Base-by-base conservation (phyloP, 2,797 vertebrate species). In the Ctenopoma multispine region DNA sequence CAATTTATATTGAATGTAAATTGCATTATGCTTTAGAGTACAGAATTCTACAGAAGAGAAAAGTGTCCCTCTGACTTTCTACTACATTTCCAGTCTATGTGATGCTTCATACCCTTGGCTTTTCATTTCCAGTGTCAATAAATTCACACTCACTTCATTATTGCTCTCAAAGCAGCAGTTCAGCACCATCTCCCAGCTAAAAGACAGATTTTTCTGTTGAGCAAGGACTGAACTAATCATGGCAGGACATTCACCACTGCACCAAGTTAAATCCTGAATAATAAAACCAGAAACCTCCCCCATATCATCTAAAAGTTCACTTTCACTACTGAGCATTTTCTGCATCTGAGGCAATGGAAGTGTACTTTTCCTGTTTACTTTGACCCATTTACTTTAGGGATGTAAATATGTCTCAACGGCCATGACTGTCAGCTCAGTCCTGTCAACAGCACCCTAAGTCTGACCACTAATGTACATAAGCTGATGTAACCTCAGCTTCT, bases 321-420 rank as follows among this genome's bases (percentile, higher is more conserved):
- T 58, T 62, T 44, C 5, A 40, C 55, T 46, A 3, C 20, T 38
- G 29, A 18, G 20, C 24, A 54, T 70, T 56, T 58, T 60, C 10
- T 46, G 49, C 56, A 18, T 47, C 40, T 61, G 48, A 66, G 18
- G 13, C 58, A 11, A 5, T 4, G 31, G 49, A 63, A 24, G 54
- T 24, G 20, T 47, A 12, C 50, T 43, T 44, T 80, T 82, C 74
- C 62, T 67, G 63, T 84, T 87, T 75, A 85, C 55, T 73, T 57
- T n/a, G 69, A 18, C 20, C 21, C 6, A 24, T 81, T 81, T 64
- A 43, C 54, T 80, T 68, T 3, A 60, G 66, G 36, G 61, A 51
- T 49, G 72, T 69, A 62, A 49, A 80, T 44, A 70, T 43, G 65
- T 77, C 63, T 79, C 77, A 73, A 69, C 69, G 44, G 55, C 56